Base-by-base conservation (phyloP, 2,888 invertebrate species). In the Empis livida region DNA sequence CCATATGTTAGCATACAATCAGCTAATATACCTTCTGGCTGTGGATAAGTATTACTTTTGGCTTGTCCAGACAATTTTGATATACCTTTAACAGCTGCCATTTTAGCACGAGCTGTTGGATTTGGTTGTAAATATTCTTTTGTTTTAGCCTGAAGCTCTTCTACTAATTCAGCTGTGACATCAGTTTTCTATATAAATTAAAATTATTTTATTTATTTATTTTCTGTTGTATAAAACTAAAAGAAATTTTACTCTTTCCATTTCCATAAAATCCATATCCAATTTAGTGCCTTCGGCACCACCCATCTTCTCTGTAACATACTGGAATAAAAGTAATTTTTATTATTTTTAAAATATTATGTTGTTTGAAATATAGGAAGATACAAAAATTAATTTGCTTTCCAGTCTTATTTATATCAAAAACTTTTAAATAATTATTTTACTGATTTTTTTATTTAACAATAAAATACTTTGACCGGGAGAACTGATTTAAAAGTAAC, bases 241-340 rank as follows among this genome's bases (percentile, higher is more conserved):
- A 41, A 17, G 16, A 38, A 74, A 82, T 79, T n/a, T n/a, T 76
- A 95, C 94, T 75, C 91, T 85, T 78, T 99, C 99, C 96, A 99
- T 96, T 68, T 97, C 96, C 76, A 90, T 80, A 71, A 96, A 99
- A 65, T 97, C 96, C 72, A 96, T 83, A 73, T 97, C 97, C 66
- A 99, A 79, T 73, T 96, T 96, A 59, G 99, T 99, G 72, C 97
- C 96, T 73, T 99, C 97, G 57, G 96, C 99, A 69, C 97, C 96
- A 55, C 99, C 99, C 84, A 99, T 96, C 76, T 99, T 97, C 74
- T 99, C 99, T 68, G 95, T 96, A 79, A 99, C 88, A 80, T 95
- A 99, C 94, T 95, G 78, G 50, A 79, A 15, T 16, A 14, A 16
- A 17, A 3, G 17, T 39, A 4, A 39, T 9, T 39, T n/a, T 9